Base-by-base conservation (phyloP, 1,140 invertebrate genomes). In the Diachasma alloeum region DNA sequence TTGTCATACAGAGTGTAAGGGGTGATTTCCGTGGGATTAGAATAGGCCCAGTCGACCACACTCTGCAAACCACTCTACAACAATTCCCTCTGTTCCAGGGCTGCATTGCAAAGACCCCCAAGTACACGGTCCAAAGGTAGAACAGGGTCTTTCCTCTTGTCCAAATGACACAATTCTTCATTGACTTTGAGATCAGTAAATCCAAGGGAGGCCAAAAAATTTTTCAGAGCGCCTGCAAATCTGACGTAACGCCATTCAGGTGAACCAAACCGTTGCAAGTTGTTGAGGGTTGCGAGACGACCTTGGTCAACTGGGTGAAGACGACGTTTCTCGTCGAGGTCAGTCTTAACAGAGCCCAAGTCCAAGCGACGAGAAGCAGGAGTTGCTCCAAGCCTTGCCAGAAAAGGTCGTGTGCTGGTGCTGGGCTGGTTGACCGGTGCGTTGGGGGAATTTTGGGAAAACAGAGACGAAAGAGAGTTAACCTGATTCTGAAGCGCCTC, bases 211-310 rank as follows among this genome's bases (percentile, higher is more conserved):
- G 73, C 69, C 22, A 53, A 31, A 36, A 77, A 80, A 67, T 42
- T 77, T 53, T 75, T 80, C 0, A 77, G 46, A 13, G 72, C 36
- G 11, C 3, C 48, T 6, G 68, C 11, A 19, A 69, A 78, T 42
- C 75, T 76, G 4, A 78, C 75, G 3, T 80, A 74, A 68, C 77
- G 74, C 79, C 79, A 78, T 31, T 80, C 75, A 1, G 6, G 53
- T 9, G 72, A 72, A 3, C 19, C 48, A 46, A 78, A 80, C 22
- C 68, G 72, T 48, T 77, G 74, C 44, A 80, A 59, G 3, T 72
- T 53, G 5, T 59, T 74, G 11, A 78, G 13, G 8, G 15, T n/a
- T 19, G 56, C n/a, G 17, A 78, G 74, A 66, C 44, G 70, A 5
- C 67, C 56, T 26, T 80, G 11, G 46, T 11, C 0, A 48, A 72